A percentile compares a stretch with the other conserved stretches of the same genome.
Conservation (phyloP, 2,888 invertebrate genomes). For the Falcaria lacertinaria region DNA sequence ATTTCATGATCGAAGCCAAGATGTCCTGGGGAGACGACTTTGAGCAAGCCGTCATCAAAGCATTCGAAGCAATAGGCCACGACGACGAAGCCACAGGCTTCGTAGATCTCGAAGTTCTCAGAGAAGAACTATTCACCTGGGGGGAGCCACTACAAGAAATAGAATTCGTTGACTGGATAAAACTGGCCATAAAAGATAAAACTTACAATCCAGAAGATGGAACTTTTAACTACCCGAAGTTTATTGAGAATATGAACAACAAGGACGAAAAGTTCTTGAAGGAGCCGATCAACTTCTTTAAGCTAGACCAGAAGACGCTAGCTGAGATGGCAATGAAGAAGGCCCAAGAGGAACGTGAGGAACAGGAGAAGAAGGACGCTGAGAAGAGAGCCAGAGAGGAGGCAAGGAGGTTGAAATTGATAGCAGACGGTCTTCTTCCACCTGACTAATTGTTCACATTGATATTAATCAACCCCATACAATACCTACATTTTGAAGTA, state of each 20-base stretch:
- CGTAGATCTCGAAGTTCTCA: constrained; percentile 47
- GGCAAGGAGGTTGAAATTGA: constrained; percentile 55
- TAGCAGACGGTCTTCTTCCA: constrained; percentile 53
- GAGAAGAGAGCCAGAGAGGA: constrained; percentile 55
- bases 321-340: constrained; percentile 64
- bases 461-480: background rate
- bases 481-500: constrained; percentile 1
- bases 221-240: constrained; percentile 49
- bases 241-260: constrained; percentile 65
- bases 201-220: constrained; percentile 49
- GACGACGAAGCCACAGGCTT: constrained; percentile 58
- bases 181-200: constrained; percentile 55
- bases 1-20: constrained; percentile 70
- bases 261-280: constrained; percentile 53
- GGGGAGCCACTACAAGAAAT: constrained; percentile 59
- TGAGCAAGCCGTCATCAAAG: constrained; percentile 51
- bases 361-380: constrained; percentile 53
- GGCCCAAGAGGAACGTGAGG: constrained; percentile 54
- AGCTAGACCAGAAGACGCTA: constrained; percentile 66
- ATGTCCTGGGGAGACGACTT: constrained; percentile 65
- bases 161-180: constrained; percentile 60
- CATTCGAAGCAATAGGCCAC: constrained; percentile 56
- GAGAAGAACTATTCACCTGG: constrained; percentile 56
- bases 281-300: constrained; percentile 69
- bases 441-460: too few species aligned